Evolutionary conservation across 2,888 invertebrate species (phyloP).

Genomic region (Vesta saturnalis): DNA sequence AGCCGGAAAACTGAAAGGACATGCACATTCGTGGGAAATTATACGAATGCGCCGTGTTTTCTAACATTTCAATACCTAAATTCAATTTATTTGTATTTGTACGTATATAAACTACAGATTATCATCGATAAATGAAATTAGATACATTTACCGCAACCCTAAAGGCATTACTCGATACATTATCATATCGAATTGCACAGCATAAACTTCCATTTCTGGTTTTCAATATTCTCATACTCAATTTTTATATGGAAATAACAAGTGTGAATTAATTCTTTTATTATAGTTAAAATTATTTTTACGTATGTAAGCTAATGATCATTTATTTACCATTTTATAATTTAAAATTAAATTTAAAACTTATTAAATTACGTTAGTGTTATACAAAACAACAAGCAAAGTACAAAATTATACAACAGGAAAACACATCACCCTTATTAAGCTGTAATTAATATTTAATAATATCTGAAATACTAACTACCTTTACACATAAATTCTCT

Average conservation of each 20-base stretch:
- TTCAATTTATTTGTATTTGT: conserved; percentile 5
- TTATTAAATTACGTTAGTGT: too few species aligned
- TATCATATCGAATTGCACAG: conserved; percentile 35
- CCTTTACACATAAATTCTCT: too few species aligned
- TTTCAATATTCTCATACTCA: conserved; percentile 21
- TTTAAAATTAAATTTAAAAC: too few species aligned
- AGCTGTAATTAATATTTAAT: neutral
- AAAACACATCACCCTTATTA: neutral
- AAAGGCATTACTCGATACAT: conserved; percentile 28
- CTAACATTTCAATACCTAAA: neutral
- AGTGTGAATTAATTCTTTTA: neutral
- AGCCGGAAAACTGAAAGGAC: too few species aligned
- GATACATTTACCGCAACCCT: conserved; percentile 29
- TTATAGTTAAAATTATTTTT: too few species aligned
- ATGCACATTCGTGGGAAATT: too few species aligned
- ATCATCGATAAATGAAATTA: conserved; percentile 33
- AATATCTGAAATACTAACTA: too few species aligned
- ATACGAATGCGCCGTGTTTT: neutral
- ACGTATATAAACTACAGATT: conserved; percentile 13
- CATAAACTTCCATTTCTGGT: conserved; percentile 28
- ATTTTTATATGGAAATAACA: conserved; percentile 6
- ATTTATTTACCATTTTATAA: too few species aligned
- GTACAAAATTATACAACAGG: neutral
- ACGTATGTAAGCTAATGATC: too few species aligned
- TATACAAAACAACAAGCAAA: too few species aligned